A percentile compares a stretch with the other conserved stretches of the same genome.
Conservation (phyloP, 2,113 vertebrate genomes). For the Megaleporinus macrocephalus region DNA sequence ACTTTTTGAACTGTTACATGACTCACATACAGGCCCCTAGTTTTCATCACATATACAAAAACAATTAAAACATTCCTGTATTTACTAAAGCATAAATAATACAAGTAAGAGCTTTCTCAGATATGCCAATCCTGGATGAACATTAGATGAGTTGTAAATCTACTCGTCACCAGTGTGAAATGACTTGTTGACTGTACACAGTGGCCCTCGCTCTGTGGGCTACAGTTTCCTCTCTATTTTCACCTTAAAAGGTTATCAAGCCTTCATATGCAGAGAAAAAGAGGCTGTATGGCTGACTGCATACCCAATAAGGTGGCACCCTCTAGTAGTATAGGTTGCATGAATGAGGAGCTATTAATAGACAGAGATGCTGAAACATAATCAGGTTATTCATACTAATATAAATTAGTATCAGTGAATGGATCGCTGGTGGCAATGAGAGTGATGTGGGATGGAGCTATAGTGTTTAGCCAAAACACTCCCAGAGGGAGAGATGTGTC, state of each 20-base stretch:
- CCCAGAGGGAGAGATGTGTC: not conserved
- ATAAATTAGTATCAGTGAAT: conserved; percentile 8
- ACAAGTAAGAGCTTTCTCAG: not conserved
- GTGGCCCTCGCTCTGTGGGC: not conserved
- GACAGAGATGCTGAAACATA: conserved; percentile 14
- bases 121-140: not conserved
- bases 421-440: conserved; percentile 6
- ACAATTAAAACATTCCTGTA: not conserved
- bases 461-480: not conserved
- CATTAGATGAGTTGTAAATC: conserved; percentile 2
- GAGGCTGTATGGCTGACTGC: not conserved
- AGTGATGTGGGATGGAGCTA: not conserved
- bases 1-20: too few species aligned
- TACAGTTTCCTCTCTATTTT: not conserved
- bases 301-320: conserved; percentile 55
- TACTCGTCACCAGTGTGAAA: conserved; percentile 1
- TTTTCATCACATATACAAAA: too few species aligned
- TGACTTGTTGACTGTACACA: conserved; percentile 16
- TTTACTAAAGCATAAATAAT: not conserved
- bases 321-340: conserved; percentile 72
- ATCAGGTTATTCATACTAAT: conserved; percentile 28
- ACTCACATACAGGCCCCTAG: too few species aligned
- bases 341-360: conserved; percentile 31
- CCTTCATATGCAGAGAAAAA: not conserved
- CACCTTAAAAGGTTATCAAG: conserved; percentile 19